Percentiles rank a stretch among this genome's conserved stretches.
Conservation (phyloP, 2,797 vertebrate genomes). For the Anniella stebbinsi region DNA sequence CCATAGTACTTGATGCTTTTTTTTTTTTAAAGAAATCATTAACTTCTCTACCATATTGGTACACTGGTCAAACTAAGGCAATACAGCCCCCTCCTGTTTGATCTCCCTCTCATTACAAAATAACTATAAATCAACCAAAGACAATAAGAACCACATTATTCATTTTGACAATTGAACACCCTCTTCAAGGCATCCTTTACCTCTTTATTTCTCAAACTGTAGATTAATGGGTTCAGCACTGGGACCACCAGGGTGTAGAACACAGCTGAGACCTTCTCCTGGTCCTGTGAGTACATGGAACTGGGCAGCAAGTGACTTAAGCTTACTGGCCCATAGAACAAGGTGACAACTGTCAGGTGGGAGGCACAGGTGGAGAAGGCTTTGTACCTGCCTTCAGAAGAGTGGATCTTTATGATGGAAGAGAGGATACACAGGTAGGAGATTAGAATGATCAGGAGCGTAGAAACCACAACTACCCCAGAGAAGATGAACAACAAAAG, state of each 20-base stretch:
- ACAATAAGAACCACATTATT: not conserved
- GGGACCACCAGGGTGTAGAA: slow-evolving; percentile 69
- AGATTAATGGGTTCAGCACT: slow-evolving; percentile 72
- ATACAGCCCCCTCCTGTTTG: not conserved
- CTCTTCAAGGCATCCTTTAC: slow-evolving; percentile 61
- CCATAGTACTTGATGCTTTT: not conserved
- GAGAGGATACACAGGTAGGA: slow-evolving; percentile 68
- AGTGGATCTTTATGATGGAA: slow-evolving; percentile 54
- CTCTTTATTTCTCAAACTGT: slow-evolving; percentile 69
- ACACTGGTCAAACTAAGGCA: not conserved
- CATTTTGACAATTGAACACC: slow-evolving; percentile 13
- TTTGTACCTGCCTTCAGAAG: slow-evolving; percentile 56
- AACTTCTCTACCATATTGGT: not conserved
- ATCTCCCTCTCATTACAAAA: not conserved
- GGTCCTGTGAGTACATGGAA: slow-evolving; percentile 51
- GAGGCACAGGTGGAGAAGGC: slow-evolving; percentile 71
- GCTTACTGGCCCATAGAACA: slow-evolving; percentile 70
- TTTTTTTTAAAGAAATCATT: not conserved
- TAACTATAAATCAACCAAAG: rapidly evolving
- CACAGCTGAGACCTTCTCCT: slow-evolving; percentile 69
- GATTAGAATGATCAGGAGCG: slow-evolving; percentile 50
- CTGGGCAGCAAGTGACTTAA: slow-evolving; percentile 68
- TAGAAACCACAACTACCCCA: slow-evolving; percentile 45
- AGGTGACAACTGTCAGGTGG: slow-evolving; percentile 66
- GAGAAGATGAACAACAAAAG: slow-evolving; percentile 56